phyloP scores from a whole-genome alignment of 1,140 invertebrate genomes.

The Aphelenchoides avenae region DNA sequence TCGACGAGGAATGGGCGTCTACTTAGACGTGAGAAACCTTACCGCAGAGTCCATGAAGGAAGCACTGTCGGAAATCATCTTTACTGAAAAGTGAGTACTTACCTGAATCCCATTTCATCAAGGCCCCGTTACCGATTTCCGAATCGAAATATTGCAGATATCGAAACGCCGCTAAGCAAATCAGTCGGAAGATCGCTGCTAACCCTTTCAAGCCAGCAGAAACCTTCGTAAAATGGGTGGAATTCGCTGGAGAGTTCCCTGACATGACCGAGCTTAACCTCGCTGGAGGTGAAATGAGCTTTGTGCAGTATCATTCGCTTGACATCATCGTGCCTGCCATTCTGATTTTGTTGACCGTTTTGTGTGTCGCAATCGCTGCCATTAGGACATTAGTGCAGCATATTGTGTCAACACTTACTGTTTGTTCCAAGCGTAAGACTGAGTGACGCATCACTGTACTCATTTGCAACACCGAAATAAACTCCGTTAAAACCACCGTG shows the following conservation, averaged over 20 bases:
- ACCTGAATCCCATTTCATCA: too few species aligned
- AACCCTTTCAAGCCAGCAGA: constrained; percentile 17
- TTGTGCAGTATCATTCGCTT: too few species aligned
- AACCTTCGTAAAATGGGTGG: constrained; percentile 24
- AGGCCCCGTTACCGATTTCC: too few species aligned
- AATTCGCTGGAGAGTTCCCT: constrained; percentile 26
- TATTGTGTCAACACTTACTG: too few species aligned
- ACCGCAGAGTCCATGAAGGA: constrained; percentile 8
- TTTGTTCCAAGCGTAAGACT: too few species aligned
- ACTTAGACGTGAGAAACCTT: constrained; percentile 1
- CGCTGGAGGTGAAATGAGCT: constrained; percentile 10
- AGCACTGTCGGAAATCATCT: constrained; percentile 1
- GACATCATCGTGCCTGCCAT: too few species aligned
- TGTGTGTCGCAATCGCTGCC: too few species aligned
- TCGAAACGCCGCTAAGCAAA: not conserved
- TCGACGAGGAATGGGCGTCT: constrained; percentile 15
- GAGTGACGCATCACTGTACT: too few species aligned
- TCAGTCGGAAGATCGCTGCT: constrained; percentile 2
- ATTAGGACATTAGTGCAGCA: too few species aligned
- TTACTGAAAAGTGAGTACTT: constrained; percentile 17
- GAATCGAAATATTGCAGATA: not conserved
- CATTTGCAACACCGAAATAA: too few species aligned
- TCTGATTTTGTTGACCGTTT: too few species aligned
- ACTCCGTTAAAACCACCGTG: too few species aligned
- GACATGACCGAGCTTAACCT: constrained; percentile 25